Conservation (phyloP, 2,797 vertebrate species). For the Lepilemur septentrionalis region DNA sequence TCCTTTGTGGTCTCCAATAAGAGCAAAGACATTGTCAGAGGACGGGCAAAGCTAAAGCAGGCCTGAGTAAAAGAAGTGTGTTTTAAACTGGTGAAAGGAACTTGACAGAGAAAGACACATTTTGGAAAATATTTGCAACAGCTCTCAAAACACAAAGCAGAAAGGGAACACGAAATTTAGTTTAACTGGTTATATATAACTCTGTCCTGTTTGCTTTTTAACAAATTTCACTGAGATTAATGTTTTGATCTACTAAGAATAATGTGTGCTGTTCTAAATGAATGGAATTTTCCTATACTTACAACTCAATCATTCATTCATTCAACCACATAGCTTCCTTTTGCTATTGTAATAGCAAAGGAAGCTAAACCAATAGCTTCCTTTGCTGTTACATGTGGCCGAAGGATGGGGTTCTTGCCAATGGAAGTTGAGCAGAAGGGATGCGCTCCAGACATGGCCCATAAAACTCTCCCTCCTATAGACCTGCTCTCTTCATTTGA, state of each 20-base stretch:
- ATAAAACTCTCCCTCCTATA: background rate
- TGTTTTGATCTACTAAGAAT: background rate
- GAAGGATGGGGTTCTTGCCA: background rate
- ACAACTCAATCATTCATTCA: slow-evolving; percentile 2
- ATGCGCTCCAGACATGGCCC: background rate
- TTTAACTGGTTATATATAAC: background rate
- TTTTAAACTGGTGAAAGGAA: background rate
- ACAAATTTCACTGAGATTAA: background rate
- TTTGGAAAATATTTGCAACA: background rate
- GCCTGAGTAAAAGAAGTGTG: slow-evolving; percentile 17
- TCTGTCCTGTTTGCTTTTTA: slow-evolving; percentile 6
- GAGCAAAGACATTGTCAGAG: background rate
- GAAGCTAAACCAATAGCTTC: too few relatives aligned
- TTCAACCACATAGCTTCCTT: background rate
- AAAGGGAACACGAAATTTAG: slow-evolving; percentile 1
- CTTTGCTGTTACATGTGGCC: background rate
- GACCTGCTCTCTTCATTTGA: background rate
- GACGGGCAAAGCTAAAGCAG: background rate
- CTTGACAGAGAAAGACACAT: background rate
- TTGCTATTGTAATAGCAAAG: too few relatives aligned
- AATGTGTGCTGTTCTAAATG: background rate
- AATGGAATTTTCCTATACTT: background rate
- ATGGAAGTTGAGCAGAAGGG: background rate
- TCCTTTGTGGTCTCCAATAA: background rate
- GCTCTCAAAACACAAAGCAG: background rate